Base-by-base conservation (phyloP, 2,797 vertebrate species). In the Hypotaenidia okinawae region DNA sequence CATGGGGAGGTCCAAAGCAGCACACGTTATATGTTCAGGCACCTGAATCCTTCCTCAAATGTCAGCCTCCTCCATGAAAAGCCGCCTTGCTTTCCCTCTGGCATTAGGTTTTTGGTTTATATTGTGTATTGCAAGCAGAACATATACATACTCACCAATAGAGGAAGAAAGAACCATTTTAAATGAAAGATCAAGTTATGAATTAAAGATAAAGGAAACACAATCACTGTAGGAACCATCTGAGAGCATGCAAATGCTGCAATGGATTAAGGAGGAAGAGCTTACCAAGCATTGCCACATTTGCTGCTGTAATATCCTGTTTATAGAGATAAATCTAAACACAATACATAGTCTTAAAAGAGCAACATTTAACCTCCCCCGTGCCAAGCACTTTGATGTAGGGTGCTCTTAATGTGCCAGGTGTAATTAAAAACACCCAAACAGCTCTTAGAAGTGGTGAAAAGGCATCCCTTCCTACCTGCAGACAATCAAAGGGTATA, bases 151-250 rank as follows among this genome's bases (percentile, higher is more conserved):
- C n/a, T 23, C 4, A 8, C 2, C 2, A 15, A 39, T 3, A 16
- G 39, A n/a, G 63, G 61, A 80, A 67, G 33, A 67, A 84, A 86
- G 43, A 66, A 92, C 80, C 25, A 5, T 35, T 89, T 72, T 22
- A 82, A 75, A 80, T 73, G 69, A 95, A 97, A 49, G 80, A 92
- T 75, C 84, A 54, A 63, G 52, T 93, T 80, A 87, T 81, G 94
- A 97, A 97, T 93, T 84, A 90, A 96, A 96, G 81, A 78, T 90
- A 87, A 84, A 47, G 76, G 89, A 96, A 95, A 92, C 52, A 39
- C 93, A 90, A 97, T 96, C 92, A 84, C 64, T 13, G 13, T 3
- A 52, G 80, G 90, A 97, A 45, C 82, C 91, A 51, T 76, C 63
- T 27, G 95, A 90, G 97, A 95, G 55, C 67, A 84, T 54, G 92